phyloP scores from a whole-genome alignment of 2,888 invertebrate species.

The Unio pictorum region DNA sequence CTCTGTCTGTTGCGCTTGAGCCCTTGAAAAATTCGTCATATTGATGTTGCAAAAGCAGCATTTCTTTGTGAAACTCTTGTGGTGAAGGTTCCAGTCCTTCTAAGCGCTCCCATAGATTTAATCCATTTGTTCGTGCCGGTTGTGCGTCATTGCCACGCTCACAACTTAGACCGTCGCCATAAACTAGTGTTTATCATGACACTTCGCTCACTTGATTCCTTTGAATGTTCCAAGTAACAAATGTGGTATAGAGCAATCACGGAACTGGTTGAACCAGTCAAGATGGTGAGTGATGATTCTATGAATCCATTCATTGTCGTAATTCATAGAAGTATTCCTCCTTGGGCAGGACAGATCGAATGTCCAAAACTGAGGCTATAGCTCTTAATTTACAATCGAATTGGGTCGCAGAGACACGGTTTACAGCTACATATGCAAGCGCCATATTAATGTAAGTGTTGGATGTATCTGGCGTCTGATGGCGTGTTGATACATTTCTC shows the following conservation, averaged over 20 bases:
- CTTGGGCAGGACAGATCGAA: slow-evolving; percentile 6
- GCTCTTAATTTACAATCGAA: not conserved
- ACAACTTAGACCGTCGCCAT: not conserved
- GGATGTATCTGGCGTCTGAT: slow-evolving; percentile 5
- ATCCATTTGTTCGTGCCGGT: slow-evolving; percentile 15
- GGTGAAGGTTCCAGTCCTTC: slow-evolving; percentile 25
- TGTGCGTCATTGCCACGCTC: slow-evolving; percentile 16
- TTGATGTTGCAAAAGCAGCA: slow-evolving; percentile 27
- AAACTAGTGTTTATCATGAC: slow-evolving; percentile 11
- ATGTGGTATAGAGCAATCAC: slow-evolving; percentile 8
- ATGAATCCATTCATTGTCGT: slow-evolving; percentile 9
- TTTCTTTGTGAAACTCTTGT: slow-evolving; percentile 36
- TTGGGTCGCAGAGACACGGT: slow-evolving; percentile 10
- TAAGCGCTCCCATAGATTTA: slow-evolving; percentile 16
- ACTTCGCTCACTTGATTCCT: slow-evolving; percentile 10
- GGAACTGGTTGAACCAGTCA: slow-evolving; percentile 18
- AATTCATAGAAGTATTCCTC: slow-evolving; percentile 6
- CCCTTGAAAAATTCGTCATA: slow-evolving; percentile 24
- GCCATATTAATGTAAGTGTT: slow-evolving; percentile 27
- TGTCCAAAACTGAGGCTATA: too few relatives aligned
- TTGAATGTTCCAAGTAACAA: slow-evolving; percentile 17
- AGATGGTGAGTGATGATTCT: slow-evolving; percentile 15
- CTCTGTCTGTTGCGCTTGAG: slow-evolving; percentile 13
- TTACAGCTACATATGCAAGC: slow-evolving; percentile 22
- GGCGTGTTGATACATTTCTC: slow-evolving; percentile 13